These are phyloP conservation scores for Caenorhabditis becei DNA, from an alignment of 2,888 invertebrate species.

Conservation along the genomic window DNA sequence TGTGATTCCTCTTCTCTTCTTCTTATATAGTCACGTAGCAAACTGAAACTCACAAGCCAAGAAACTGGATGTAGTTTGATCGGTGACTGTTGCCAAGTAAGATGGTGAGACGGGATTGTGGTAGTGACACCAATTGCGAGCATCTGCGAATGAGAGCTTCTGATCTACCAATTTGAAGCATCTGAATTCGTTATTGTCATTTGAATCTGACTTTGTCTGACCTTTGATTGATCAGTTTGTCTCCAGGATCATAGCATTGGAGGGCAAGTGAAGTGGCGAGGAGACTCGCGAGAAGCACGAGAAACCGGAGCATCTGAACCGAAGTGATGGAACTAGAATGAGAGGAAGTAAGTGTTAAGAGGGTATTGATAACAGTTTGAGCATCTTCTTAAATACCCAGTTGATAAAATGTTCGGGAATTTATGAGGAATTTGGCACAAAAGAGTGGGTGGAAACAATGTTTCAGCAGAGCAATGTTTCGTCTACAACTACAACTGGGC, in stretches of 20 bases:
- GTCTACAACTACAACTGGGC: neutral
- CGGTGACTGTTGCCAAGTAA: slow-evolving; percentile 19
- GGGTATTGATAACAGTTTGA: neutral
- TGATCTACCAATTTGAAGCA: slow-evolving; percentile 37
- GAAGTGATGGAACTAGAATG: neutral
- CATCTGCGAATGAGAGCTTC: slow-evolving; percentile 30
- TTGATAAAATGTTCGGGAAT: neutral
- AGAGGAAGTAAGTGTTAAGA: slow-evolving; percentile 4
- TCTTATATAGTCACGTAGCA: neutral
- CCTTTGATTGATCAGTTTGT: slow-evolving; percentile 1
- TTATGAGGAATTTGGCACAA: slow-evolving; percentile 6
- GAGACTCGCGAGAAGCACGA: neutral
- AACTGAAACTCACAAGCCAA: slow-evolving; percentile 33
- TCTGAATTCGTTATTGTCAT: neutral
- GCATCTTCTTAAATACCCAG: neutral
- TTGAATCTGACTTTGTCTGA: neutral
- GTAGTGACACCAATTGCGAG: slow-evolving; percentile 31
- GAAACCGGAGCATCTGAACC: neutral
- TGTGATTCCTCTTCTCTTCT: too few relatives aligned
- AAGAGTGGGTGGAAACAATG: neutral
- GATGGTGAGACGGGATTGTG: slow-evolving; percentile 4
- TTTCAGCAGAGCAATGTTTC: neutral
- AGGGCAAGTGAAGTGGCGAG: slow-evolving; percentile 1
- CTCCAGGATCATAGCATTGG: slow-evolving; percentile 2
- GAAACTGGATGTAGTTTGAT: slow-evolving; percentile 8